phyloP scores from a whole-genome alignment of 1,140 invertebrate species.

The Drosophila pruinosa region DNA sequence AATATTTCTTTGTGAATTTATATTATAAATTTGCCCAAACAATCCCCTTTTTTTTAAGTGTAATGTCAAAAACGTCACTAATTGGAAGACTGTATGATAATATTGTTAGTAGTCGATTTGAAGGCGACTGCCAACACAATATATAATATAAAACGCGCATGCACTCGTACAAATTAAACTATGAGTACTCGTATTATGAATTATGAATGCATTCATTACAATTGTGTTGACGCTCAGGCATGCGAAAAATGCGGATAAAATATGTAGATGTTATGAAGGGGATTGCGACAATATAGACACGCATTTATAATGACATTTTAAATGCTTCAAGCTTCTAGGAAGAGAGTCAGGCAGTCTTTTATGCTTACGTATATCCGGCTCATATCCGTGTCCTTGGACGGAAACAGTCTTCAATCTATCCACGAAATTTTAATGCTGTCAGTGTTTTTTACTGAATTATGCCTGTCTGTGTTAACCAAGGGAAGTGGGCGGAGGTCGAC shows the following conservation, averaged over 20 bases:
- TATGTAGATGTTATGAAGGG: conserved; percentile 47
- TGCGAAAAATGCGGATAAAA: conserved; percentile 74
- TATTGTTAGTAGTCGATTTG: conserved; percentile 26
- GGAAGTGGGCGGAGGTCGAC: too few species aligned
- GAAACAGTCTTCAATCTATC: conserved; percentile 4
- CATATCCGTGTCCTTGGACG: conserved; percentile 54
- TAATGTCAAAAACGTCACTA: conserved; percentile 50
- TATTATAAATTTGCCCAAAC: too few species aligned
- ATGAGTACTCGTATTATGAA: conserved; percentile 42
- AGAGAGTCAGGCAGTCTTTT: neutral
- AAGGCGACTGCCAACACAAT: conserved; percentile 5
- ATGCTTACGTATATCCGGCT: neutral
- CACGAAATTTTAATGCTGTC: conserved; percentile 57
- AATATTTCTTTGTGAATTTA: too few species aligned
- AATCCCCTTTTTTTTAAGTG: too few species aligned
- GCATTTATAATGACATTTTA: conserved; percentile 77
- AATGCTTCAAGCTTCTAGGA: conserved; percentile 32
- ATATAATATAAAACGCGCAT: neutral
- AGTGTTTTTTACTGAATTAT: conserved; percentile 51
- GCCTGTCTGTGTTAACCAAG: conserved; percentile 13
- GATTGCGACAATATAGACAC: conserved; percentile 38
- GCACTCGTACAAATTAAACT: neutral
- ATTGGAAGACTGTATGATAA: conserved; percentile 73
- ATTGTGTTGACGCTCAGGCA: conserved; percentile 70
- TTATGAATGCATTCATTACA: conserved; percentile 74